phyloP scores from a whole-genome alignment of 30 jellyfish, hydroid and myxozoan species.

The Haliclystus octoradiatus region DNA sequence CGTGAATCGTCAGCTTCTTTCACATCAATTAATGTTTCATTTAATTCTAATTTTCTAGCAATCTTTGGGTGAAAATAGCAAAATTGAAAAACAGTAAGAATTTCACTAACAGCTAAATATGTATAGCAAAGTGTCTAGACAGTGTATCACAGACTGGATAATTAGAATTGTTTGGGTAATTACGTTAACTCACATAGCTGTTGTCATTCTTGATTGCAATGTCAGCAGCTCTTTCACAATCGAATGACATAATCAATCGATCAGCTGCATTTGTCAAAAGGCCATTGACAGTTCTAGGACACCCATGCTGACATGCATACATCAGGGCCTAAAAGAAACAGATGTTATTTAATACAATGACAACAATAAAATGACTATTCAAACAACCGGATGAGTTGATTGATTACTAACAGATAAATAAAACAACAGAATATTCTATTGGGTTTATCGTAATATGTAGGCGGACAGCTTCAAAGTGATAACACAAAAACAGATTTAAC shows the following conservation, averaged over 20 bases:
- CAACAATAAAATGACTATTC: neutral
- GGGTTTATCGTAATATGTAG: neutral
- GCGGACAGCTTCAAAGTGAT: neutral
- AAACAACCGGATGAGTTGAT: too few relatives aligned
- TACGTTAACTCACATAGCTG: too few relatives aligned
- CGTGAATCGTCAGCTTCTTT: too few relatives aligned
- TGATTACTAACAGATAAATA: neutral
- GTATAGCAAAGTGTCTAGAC: too few relatives aligned
- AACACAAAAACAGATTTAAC: neutral
- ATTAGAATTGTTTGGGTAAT: too few relatives aligned
- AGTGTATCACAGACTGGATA: too few relatives aligned
- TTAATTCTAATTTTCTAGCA: slow-evolving; percentile 6
- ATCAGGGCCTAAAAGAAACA: slow-evolving; percentile 46
- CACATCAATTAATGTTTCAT: too few relatives aligned
- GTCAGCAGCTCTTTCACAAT: slow-evolving; percentile 86
- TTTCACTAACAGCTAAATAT: too few relatives aligned
- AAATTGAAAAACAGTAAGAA: too few relatives aligned
- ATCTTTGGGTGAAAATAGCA: too few relatives aligned
- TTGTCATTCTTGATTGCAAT: slow-evolving; percentile 60
- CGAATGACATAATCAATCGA: slow-evolving; percentile 32
- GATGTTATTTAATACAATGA: neutral
- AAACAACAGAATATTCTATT: neutral
- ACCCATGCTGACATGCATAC: slow-evolving; percentile 71
- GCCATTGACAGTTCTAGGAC: slow-evolving; percentile 33
- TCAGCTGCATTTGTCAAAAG: slow-evolving; percentile 43